phyloP scores from a whole-genome alignment of 2,888 invertebrate genomes.

The Sepiola atlantica region DNA sequence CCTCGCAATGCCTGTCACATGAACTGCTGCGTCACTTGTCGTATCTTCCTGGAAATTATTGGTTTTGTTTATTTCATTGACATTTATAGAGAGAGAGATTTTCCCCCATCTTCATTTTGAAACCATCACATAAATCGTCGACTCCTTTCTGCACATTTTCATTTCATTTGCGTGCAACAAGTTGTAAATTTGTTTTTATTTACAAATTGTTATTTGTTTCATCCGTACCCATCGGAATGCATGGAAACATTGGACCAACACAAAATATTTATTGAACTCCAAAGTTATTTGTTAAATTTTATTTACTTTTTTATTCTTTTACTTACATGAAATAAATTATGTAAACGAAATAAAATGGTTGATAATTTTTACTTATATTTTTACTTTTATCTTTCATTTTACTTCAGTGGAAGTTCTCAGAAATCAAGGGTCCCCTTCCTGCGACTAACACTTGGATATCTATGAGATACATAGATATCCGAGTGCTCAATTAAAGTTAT shows the following conservation, averaged over 20 bases:
- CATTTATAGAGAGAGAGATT: not conserved
- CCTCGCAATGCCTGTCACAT: not conserved
- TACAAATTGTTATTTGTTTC: not conserved
- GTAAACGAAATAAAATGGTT: not conserved
- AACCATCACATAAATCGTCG: not conserved
- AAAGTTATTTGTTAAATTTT: not conserved
- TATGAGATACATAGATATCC: too few species aligned
- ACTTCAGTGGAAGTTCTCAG: too few species aligned
- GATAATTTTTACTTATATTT: too few species aligned
- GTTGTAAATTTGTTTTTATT: not conserved
- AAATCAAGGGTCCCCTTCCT: too few species aligned
- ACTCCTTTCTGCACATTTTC: not conserved
- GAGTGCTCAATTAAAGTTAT: too few species aligned
- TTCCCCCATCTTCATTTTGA: not conserved
- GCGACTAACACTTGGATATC: too few species aligned
- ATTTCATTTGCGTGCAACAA: not conserved
- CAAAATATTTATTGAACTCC: not conserved
- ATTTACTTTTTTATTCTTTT: not conserved
- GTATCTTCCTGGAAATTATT: not conserved
- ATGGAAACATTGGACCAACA: not conserved
- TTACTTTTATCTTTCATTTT: too few species aligned
- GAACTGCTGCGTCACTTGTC: not conserved
- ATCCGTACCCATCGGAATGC: not conserved
- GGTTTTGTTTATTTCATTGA: not conserved
- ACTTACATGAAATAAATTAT: not conserved